phyloP scores from a whole-genome alignment of 2,113 vertebrate genomes.

The Gavia stellata region DNA sequence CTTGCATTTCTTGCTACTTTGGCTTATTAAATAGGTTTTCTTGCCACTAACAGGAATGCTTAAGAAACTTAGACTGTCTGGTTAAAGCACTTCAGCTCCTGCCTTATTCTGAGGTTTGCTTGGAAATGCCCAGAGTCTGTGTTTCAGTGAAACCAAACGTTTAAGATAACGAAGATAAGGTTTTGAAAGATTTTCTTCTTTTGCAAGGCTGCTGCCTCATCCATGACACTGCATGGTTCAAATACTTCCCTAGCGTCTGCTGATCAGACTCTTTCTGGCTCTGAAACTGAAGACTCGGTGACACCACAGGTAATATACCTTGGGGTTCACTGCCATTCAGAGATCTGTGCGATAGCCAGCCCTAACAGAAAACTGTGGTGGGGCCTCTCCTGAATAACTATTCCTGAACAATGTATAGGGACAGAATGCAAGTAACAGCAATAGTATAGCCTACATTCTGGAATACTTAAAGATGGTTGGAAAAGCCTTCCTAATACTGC shows the following conservation, averaged over 20 bases:
- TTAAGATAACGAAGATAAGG: no score
- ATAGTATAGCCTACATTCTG: background rate
- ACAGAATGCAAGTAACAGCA: background rate
- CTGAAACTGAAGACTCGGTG: constrained; percentile 71
- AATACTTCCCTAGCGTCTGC: constrained; percentile 65
- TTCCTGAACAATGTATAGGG: background rate
- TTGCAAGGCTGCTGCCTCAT: constrained; percentile 61
- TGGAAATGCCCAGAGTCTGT: background rate
- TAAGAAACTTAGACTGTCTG: background rate
- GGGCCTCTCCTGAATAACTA: background rate
- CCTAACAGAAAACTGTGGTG: background rate
- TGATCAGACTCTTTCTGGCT: constrained; percentile 63
- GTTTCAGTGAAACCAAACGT: background rate
- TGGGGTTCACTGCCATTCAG: background rate
- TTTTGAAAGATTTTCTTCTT: no score
- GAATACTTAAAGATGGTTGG: background rate
- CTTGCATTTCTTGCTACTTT: background rate
- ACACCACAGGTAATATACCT: constrained; percentile 57
- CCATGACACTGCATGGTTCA: constrained; percentile 53
- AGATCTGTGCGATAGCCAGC: background rate
- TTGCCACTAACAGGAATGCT: background rate
- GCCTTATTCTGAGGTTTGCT: background rate
- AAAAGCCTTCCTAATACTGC: background rate
- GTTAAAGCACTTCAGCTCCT: background rate
- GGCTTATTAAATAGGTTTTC: background rate